Percentiles rank a stretch among this genome's conserved stretches.
Evolutionary conservation across 1,140 invertebrate species (phyloP).

Genomic region (Cotesia typhae): DNA sequence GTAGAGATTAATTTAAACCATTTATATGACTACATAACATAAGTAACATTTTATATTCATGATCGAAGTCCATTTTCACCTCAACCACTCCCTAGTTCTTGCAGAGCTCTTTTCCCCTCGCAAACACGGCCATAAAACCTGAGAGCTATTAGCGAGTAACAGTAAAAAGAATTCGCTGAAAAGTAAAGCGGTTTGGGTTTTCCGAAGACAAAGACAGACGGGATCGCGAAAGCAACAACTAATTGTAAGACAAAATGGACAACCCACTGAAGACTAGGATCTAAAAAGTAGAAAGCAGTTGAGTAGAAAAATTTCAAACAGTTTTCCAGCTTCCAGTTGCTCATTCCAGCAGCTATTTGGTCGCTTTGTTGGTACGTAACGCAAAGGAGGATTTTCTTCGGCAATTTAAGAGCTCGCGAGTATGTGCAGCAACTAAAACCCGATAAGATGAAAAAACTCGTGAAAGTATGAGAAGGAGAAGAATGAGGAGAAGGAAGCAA

Average conservation of each 20-base stretch:
- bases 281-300: background rate
- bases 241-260: too few relatives aligned
- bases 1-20: too few relatives aligned
- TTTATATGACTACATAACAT: too few relatives aligned
- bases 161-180: too few relatives aligned
- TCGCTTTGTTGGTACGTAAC: conserved; percentile 31
- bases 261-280: too few relatives aligned
- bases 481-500: background rate
- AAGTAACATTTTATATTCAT: too few relatives aligned
- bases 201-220: background rate
- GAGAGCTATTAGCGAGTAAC: too few relatives aligned
- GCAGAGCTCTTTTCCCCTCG: too few relatives aligned
- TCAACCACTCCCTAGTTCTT: too few relatives aligned
- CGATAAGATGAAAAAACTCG: conserved; percentile 1
- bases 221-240: background rate
- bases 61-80: too few relatives aligned
- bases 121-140: too few relatives aligned
- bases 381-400: conserved; percentile 29
- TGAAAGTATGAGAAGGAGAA: background rate
- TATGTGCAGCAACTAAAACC: background rate
- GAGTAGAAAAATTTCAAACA: conserved; percentile 29
- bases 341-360: background rate
- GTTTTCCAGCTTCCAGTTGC: conserved; percentile 23
- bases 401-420: background rate
- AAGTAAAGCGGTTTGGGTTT: too few relatives aligned